Evolutionary conservation across 2,113 vertebrate species (phyloP).

Genomic region (Helogale parvula): DNA sequence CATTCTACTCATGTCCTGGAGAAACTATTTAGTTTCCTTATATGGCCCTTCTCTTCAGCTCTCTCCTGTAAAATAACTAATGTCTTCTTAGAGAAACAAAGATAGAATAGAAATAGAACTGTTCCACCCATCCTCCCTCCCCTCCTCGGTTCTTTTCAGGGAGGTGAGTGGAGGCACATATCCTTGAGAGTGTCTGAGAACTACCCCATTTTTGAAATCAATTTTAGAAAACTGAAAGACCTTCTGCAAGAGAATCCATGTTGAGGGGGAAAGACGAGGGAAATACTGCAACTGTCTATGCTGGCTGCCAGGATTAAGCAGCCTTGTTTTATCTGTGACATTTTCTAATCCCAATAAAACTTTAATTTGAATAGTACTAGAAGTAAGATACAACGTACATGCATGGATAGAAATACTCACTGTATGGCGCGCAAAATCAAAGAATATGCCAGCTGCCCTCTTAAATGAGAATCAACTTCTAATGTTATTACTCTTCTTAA

Average conservation of each 20-base stretch:
- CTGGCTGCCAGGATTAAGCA: conserved; percentile 2
- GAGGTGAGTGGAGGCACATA: background rate
- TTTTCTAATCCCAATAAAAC: background rate
- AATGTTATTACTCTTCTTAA: background rate
- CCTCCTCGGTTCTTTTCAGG: background rate
- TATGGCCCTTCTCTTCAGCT: conserved; percentile 80
- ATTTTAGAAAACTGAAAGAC: conserved; percentile 24
- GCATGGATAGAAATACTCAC: background rate
- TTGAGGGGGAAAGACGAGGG: background rate
- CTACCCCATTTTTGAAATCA: conserved; percentile 47
- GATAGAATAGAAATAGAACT: conserved; percentile 66
- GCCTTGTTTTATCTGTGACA: background rate
- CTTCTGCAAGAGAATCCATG: conserved; percentile 27
- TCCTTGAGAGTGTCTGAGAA: background rate
- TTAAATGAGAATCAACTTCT: conserved; percentile 19
- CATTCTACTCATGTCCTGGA: conserved; percentile 27
- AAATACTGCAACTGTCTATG: background rate
- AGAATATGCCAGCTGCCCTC: background rate
- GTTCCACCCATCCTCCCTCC: background rate
- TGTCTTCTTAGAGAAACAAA: conserved; percentile 71
- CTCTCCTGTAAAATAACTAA: conserved; percentile 58
- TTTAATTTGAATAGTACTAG: background rate
- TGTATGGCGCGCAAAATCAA: background rate
- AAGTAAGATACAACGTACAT: background rate
- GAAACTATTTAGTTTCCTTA: conserved; percentile 82